phyloP scores from a whole-genome alignment of 1,140 invertebrate species.

The Carposina sasakii region DNA sequence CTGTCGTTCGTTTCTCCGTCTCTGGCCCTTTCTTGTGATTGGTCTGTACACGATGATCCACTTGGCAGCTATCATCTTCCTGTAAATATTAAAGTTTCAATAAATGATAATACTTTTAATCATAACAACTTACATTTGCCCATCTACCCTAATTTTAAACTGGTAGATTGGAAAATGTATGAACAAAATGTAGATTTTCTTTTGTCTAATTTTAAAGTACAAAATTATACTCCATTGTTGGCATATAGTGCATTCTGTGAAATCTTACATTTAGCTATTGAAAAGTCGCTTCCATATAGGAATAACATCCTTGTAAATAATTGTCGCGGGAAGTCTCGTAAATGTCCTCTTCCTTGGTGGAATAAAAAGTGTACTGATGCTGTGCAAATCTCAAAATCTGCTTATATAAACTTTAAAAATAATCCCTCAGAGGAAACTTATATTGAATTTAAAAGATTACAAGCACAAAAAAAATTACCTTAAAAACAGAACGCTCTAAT shows the following conservation, averaged over 20 bases:
- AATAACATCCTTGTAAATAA: not conserved
- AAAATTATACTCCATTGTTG: not conserved
- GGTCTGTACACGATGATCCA: slow-evolving; percentile 16
- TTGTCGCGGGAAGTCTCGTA: not conserved
- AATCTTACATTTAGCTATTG: not conserved
- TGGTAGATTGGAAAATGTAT: not conserved
- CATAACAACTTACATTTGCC: not conserved
- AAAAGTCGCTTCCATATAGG: not conserved
- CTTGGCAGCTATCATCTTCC: slow-evolving; percentile 9
- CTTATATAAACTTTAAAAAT: not conserved
- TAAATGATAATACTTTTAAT: not conserved
- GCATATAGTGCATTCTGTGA: not conserved
- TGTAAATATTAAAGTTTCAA: not conserved
- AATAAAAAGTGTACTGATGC: not conserved
- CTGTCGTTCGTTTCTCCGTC: slow-evolving; percentile 18
- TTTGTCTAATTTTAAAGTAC: not conserved
- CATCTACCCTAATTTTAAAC: not conserved
- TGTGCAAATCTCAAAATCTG: not conserved
- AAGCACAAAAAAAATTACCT: not conserved
- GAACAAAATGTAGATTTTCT: not conserved
- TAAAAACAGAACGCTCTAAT: not conserved
- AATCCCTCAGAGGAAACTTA: not conserved
- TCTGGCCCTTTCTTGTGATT: slow-evolving; percentile 13
- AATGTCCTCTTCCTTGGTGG: not conserved
- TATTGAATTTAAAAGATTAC: not conserved